Conservation (phyloP, 2,888 invertebrate species). For the Pristionchus arcanus region DNA sequence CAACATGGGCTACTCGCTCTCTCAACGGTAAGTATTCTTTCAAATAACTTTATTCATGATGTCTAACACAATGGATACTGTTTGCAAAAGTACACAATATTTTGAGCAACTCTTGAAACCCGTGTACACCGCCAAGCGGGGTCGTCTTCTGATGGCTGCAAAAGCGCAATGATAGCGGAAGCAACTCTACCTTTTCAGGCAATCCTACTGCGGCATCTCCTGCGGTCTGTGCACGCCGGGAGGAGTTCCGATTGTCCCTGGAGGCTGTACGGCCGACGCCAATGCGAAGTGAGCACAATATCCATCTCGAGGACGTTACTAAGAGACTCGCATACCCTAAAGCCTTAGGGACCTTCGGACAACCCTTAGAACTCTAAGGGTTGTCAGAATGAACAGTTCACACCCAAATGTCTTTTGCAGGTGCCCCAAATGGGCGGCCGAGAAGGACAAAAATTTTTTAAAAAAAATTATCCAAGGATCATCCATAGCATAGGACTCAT, state of each 20-base stretch:
- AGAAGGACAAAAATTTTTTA: neutral
- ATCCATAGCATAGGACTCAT: no score
- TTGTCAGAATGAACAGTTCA: no score
- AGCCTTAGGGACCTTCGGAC: neutral
- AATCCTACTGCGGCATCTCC: neutral
- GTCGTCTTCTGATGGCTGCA: no score
- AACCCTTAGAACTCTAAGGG: neutral
- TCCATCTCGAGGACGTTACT: neutral
- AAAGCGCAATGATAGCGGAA: no score
- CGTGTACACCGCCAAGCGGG: no score
- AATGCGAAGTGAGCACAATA: slow-evolving; percentile 8
- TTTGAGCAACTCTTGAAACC: no score
- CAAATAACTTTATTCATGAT: no score
- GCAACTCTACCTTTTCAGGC: neutral
- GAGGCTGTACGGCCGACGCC: neutral
- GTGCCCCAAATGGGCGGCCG: neutral
- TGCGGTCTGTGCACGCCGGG: neutral
- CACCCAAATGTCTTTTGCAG: no score
- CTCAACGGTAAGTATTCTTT: neutral
- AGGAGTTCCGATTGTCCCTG: neutral
- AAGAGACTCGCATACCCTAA: neutral
- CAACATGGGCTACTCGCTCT: neutral
- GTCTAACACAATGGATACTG: no score
- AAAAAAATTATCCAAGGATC: no score
- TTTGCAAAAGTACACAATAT: no score